Conservation (phyloP, 2,113 vertebrate species). For the Hyperopisus bebe region DNA sequence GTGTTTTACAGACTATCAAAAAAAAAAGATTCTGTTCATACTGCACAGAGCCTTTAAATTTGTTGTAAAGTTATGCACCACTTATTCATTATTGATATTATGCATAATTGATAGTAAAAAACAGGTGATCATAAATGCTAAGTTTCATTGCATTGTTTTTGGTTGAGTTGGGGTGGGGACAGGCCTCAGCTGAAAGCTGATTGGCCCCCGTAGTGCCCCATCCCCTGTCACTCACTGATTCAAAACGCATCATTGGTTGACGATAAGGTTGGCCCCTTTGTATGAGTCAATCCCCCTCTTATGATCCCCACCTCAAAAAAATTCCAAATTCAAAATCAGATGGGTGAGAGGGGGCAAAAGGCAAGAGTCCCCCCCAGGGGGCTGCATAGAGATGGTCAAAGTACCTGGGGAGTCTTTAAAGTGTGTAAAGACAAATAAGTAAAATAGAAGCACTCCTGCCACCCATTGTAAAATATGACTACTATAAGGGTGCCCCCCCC, state of each 20-base stretch:
- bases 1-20: background rate
- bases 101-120: background rate
- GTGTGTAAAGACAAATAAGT: constrained; percentile 16
- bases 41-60: background rate
- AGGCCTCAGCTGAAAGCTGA: background rate
- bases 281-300: background rate
- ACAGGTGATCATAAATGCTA: background rate
- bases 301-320: background rate
- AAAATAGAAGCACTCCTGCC: background rate
- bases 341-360: background rate
- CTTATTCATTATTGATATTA: background rate
- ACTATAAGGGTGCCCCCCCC: background rate
- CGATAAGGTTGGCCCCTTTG: background rate
- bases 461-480: background rate
- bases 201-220: background rate
- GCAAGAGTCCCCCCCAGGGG: background rate
- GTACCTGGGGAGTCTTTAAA: background rate
- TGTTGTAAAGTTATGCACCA: background rate
- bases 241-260: background rate
- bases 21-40: background rate
- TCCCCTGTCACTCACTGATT: background rate
- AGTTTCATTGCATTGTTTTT: background rate
- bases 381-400: background rate
- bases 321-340: background rate
- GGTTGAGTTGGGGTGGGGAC: background rate